These are phyloP conservation scores for Pyrocephalus nanus DNA, from an alignment of 2,797 vertebrate genomes.

Conservation along the genomic window DNA sequence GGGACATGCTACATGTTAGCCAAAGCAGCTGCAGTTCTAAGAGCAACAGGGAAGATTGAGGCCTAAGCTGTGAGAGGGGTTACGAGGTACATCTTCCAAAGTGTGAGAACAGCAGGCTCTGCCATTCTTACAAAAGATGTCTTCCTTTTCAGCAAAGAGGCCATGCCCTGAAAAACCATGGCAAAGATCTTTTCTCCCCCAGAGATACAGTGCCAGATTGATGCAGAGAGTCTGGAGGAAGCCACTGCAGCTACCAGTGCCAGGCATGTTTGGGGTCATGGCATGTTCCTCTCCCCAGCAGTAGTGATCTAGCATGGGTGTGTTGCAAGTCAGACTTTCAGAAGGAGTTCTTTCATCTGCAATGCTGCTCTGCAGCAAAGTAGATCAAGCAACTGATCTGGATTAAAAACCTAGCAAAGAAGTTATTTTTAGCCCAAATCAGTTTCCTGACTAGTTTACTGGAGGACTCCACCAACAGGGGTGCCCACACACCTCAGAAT, in stretches of 20 bases:
- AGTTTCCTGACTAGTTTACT: background rate
- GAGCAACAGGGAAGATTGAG: background rate
- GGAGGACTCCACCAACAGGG: background rate
- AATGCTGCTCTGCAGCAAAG: constrained; percentile 1
- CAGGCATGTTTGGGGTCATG: fast-evolving
- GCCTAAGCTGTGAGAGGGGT: background rate
- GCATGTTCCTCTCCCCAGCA: background rate
- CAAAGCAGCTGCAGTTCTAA: background rate
- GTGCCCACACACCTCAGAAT: background rate
- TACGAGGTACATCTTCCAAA: background rate
- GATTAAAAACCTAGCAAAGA: constrained; percentile 34
- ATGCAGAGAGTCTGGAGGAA: background rate
- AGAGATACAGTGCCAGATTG: background rate
- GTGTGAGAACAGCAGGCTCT: background rate
- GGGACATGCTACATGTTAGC: background rate
- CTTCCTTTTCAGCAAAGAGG: background rate
- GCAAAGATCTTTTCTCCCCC: background rate
- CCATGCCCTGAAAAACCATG: background rate
- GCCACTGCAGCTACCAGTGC: background rate
- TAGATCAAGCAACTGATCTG: constrained; percentile 47
- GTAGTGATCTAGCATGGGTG: background rate
- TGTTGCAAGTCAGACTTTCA: background rate
- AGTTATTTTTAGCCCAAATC: constrained; percentile 39
- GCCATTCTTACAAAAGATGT: background rate
- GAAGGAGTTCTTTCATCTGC: background rate